These are phyloP conservation scores for Intellagama lesueurii DNA, from an alignment of 2,797 vertebrate genomes.

Conservation along the genomic window DNA sequence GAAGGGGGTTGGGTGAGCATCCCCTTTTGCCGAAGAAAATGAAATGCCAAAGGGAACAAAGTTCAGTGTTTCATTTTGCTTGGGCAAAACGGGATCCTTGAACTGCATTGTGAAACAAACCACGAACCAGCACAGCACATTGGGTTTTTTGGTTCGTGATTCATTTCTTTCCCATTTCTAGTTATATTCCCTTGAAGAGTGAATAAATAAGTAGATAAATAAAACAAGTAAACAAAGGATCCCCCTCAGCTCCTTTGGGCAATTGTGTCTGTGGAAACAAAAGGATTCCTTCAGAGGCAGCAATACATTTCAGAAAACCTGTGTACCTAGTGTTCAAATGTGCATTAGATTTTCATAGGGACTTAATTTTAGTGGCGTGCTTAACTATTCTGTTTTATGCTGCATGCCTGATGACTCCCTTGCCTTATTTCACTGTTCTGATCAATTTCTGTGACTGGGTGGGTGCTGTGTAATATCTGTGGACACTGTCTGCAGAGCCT, in stretches of 20 bases:
- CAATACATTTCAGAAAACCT: background rate
- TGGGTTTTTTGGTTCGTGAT: too few relatives aligned
- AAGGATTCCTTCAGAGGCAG: background rate
- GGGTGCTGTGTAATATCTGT: background rate
- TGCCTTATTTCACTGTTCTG: slow-evolving; percentile 13
- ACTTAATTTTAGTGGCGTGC: slow-evolving; percentile 15
- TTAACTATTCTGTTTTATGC: slow-evolving; percentile 33
- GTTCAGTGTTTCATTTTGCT: too few relatives aligned
- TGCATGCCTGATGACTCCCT: slow-evolving; percentile 1
- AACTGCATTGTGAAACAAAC: too few relatives aligned
- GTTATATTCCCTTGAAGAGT: too few relatives aligned
- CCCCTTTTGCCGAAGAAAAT: too few relatives aligned
- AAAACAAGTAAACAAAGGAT: too few relatives aligned
- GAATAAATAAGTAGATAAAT: too few relatives aligned
- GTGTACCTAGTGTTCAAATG: background rate
- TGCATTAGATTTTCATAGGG: slow-evolving; percentile 15
- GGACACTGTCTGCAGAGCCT: background rate
- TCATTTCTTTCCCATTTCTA: too few relatives aligned
- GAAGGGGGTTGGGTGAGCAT: too few relatives aligned
- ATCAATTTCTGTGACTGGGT: slow-evolving; percentile 12
- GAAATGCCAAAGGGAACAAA: too few relatives aligned
- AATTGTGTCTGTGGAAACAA: background rate
- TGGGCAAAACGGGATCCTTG: too few relatives aligned
- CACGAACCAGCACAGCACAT: too few relatives aligned
- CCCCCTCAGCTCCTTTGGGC: background rate